A percentile compares a stretch with the other conserved stretches of the same genome.
phyloP scores from a whole-genome alignment of 2,888 invertebrate species.

The Baronia brevicornis region DNA sequence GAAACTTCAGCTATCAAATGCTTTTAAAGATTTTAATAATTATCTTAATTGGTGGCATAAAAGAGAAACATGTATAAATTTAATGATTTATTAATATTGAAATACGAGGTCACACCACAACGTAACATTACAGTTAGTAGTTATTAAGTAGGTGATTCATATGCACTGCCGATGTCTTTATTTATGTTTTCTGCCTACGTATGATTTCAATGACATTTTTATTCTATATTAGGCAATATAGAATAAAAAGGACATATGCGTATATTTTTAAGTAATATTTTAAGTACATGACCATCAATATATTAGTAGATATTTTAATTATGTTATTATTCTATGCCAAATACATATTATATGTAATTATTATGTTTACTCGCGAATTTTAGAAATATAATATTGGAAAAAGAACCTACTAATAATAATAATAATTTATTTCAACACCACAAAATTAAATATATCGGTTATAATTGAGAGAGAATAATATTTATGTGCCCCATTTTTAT shows the following conservation, averaged over 20 bases:
- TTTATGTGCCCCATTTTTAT: no score
- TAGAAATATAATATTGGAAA: no score
- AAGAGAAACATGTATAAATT: slow-evolving; percentile 12
- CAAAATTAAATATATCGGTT: no score
- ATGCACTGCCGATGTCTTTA: slow-evolving; percentile 37
- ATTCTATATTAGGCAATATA: slow-evolving; percentile 10
- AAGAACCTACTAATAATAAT: no score
- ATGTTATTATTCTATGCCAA: no score
- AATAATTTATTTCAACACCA: no score
- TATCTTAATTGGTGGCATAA: slow-evolving; percentile 13
- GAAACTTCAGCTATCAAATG: no score
- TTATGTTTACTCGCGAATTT: no score
- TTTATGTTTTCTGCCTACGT: slow-evolving; percentile 18
- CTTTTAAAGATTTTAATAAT: slow-evolving; percentile 11
- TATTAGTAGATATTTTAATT: no score
- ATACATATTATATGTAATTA: neutral
- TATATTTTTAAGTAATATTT: slow-evolving; percentile 4
- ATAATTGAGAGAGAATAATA: no score
- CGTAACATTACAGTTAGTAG: slow-evolving; percentile 23
- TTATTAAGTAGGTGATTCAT: slow-evolving; percentile 36
- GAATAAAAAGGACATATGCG: slow-evolving; percentile 4
- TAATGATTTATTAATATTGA: slow-evolving; percentile 28
- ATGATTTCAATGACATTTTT: slow-evolving; percentile 11
- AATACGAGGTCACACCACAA: slow-evolving; percentile 28
- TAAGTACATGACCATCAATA: no score